Evolutionary conservation across 23 tunicate genomes (phyloP), one percentile per base, ranked within the genome.

Genomic region (Oikopleura albicans): DNA sequence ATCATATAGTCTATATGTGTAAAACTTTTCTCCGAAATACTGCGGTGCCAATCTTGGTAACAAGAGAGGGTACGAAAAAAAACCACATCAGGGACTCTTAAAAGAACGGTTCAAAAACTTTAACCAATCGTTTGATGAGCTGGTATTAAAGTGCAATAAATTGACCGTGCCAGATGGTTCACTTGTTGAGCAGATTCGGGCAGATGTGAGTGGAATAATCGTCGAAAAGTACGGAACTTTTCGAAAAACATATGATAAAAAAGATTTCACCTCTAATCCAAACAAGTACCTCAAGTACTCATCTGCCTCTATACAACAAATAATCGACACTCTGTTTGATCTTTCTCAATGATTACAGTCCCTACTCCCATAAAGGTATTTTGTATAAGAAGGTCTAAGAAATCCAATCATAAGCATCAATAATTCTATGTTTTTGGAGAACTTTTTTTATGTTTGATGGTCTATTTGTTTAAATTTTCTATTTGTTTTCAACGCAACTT

Each of bases 181-280:
- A 12, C 22, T 49, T 8, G 63, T 22, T 22, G 22, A 12, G 12
- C 16, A 49, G 63, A 8, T 49, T 8, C 12, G 22, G 22, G 22
- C 63, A 8, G 63, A 49, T 12, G 22, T 49, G 12, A 12, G 22
- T 49, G 22, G 22, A 49, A 49, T 8, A 49, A 8, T 49, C 12
- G 63, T 49, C 16, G 63, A 49, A 8, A 49, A 49, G 12, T 49
- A 49, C 22, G 63, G 63, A 12, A 49, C 63, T 49, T 49, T 49
- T 49, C 63, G 12, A 22, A 49, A 49, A 49, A 49, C 63, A 49
- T 49, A 8, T 49, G 63, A 71, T 34, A 71, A 71, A 31, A 71
- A 29, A 16, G 79, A 71, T 71, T 71, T 71, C 79, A 71, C 79
- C 33, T 71, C 79, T 22, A 71, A 71, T 34, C 79, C 79, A 71